phyloP scores from a whole-genome alignment of 2,797 vertebrate species.

The Tenualosa thibaudeaui region DNA sequence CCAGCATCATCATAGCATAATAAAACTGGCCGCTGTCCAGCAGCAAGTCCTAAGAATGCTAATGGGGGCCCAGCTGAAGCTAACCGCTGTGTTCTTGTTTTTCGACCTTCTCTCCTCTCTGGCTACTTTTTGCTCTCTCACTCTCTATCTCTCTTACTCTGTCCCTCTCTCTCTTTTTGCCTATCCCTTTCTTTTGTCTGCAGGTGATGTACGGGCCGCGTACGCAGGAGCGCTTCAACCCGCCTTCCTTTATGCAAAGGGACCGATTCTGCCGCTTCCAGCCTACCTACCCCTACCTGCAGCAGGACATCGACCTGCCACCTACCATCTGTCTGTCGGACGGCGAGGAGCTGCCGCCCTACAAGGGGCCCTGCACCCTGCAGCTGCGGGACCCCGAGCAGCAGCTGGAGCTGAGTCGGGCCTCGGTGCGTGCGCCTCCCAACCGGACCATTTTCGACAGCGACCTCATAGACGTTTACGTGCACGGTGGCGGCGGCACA shows the following conservation, averaged over 20 bases:
- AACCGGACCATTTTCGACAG: conserved; percentile 91
- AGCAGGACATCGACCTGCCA: conserved; percentile 87
- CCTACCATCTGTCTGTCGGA: conserved; percentile 88
- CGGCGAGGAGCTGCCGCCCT: conserved; percentile 84
- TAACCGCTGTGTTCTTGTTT: neutral
- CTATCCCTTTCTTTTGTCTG: conserved; percentile 36
- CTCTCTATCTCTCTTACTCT: neutral
- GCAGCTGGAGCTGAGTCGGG: conserved; percentile 87
- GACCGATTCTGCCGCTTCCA: conserved; percentile 86
- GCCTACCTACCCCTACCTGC: conserved; percentile 86
- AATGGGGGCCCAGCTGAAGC: neutral
- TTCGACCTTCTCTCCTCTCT: neutral
- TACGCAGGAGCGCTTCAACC: conserved; percentile 76
- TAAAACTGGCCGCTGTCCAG: neutral
- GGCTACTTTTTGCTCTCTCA: neutral
- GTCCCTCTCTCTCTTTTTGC: neutral
- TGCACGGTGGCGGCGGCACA: conserved; percentile 64
- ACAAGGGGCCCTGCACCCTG: conserved; percentile 84
- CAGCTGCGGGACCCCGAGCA: conserved; percentile 87
- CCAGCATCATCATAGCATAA: neutral
- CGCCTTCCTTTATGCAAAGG: conserved; percentile 81
- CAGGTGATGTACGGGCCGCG: conserved; percentile 82
- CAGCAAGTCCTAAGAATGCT: neutral
- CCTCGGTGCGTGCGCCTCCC: conserved; percentile 85
- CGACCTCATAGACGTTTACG: conserved; percentile 81